Evolutionary conservation across 2,888 invertebrate species (phyloP).

Genomic region (Phanerotoma sp.): DNA sequence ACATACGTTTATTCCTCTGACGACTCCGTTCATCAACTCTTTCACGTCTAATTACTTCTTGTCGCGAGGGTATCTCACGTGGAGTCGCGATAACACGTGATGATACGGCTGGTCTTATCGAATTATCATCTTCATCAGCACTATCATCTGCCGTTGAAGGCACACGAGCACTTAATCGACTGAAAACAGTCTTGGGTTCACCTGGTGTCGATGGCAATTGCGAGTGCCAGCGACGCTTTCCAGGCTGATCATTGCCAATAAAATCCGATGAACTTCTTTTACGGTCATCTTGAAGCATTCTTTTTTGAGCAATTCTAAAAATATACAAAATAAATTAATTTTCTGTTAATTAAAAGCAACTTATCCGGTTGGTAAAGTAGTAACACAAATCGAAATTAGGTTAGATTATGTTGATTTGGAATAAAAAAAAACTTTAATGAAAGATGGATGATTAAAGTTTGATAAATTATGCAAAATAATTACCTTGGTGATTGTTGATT

Average conservation of each 20-base stretch:
- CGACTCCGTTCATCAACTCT: conserved; percentile 79
- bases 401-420: not conserved
- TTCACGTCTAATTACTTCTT: conserved; percentile 79
- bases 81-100: conserved; percentile 78
- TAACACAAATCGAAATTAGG: not conserved
- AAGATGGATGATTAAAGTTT: not conserved
- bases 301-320: conserved; percentile 47
- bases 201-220: conserved; percentile 28
- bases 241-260: conserved; percentile 46
- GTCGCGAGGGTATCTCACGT: conserved; percentile 81
- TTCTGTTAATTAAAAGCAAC: not conserved
- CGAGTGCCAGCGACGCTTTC: conserved; percentile 50
- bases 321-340: too few relatives aligned
- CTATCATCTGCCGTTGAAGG: conserved; percentile 54
- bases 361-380: not conserved
- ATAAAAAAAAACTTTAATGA: too few relatives aligned
- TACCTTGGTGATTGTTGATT: conserved; percentile 43
- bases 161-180: conserved; percentile 53
- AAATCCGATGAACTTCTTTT: conserved; percentile 47
- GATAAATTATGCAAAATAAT: not conserved
- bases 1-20: conserved; percentile 90
- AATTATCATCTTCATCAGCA: conserved; percentile 52
- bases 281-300: conserved; percentile 52
- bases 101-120: conserved; percentile 64
- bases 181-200: conserved; percentile 56